Percentiles rank a stretch among this genome's conserved stretches.
These are phyloP conservation scores for Siphamia tubifer DNA, from an alignment of 2,113 vertebrate genomes.

Conservation along the genomic window DNA sequence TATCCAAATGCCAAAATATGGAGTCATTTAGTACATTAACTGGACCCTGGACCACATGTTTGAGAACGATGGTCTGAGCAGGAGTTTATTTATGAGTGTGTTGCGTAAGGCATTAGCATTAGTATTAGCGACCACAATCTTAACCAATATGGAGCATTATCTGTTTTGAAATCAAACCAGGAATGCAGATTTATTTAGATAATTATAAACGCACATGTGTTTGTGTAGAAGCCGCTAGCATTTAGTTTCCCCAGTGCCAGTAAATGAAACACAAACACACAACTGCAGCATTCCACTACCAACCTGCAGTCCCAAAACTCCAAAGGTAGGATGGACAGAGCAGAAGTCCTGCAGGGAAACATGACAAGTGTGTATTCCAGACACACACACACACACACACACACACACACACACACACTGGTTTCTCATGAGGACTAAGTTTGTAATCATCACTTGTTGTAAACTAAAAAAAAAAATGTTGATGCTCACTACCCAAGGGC, in stretches of 20 bases:
- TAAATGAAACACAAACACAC: slow-evolving; percentile 18
- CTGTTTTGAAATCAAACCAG: slow-evolving; percentile 10
- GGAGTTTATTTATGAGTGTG: neutral
- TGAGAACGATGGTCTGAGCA: no score
- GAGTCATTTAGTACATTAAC: no score
- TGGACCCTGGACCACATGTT: neutral
- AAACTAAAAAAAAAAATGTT: no score
- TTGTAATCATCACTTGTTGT: no score
- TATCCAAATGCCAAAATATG: no score
- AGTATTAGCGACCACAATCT: neutral
- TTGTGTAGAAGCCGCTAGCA: neutral
- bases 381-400: neutral
- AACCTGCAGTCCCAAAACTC: slow-evolving; percentile 81
- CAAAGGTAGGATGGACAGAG: slow-evolving; percentile 75
- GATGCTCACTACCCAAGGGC: no score
- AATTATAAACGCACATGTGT: no score
- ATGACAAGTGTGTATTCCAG: slow-evolving; percentile 1
- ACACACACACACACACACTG: no score
- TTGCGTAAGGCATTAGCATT: slow-evolving; percentile 24
- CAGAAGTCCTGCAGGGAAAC: slow-evolving; percentile 81
- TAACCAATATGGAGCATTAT: slow-evolving; percentile 5
- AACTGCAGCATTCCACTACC: slow-evolving; percentile 56
- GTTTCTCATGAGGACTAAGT: no score
- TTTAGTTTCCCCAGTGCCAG: slow-evolving; percentile 35
- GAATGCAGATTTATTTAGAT: neutral